phyloP scores from a whole-genome alignment of 2,113 vertebrate genomes.

The Notothenia coriiceps region DNA sequence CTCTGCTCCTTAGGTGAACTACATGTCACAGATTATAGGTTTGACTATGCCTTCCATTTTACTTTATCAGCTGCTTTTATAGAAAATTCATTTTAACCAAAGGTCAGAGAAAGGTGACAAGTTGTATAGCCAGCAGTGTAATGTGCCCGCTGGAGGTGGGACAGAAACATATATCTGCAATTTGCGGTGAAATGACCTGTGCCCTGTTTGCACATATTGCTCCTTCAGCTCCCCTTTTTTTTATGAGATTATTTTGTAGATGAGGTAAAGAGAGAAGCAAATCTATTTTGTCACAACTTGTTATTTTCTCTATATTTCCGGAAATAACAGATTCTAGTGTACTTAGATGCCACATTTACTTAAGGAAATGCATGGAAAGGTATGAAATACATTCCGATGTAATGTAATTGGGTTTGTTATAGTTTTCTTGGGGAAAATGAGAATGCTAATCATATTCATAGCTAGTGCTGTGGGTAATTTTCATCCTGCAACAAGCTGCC shows the following conservation, averaged over 20 bases:
- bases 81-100: constrained; percentile 41
- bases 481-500: constrained; percentile 69
- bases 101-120: constrained; percentile 61
- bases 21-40: constrained; percentile 28
- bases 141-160: constrained; percentile 26
- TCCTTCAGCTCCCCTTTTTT: constrained; percentile 45
- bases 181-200: constrained; percentile 67
- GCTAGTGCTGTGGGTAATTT: constrained; percentile 76
- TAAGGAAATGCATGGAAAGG: constrained; percentile 49
- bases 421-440: constrained; percentile 70
- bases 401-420: constrained; percentile 71
- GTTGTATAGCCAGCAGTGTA: constrained; percentile 43
- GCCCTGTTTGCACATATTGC: constrained; percentile 53
- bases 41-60: constrained; percentile 38
- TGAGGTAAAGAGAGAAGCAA: constrained; percentile 30
- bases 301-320: constrained; percentile 47
- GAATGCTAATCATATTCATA: constrained; percentile 84
- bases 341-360: constrained; percentile 66
- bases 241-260: constrained; percentile 37
- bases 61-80: constrained; percentile 32
- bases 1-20: constrained; percentile 15
- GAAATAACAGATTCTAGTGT: constrained; percentile 52
- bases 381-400: constrained; percentile 60
- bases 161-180: constrained; percentile 59
- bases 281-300: constrained; percentile 62